Conservation (phyloP, 2,797 vertebrate species). For the Champsocephalus esox region DNA sequence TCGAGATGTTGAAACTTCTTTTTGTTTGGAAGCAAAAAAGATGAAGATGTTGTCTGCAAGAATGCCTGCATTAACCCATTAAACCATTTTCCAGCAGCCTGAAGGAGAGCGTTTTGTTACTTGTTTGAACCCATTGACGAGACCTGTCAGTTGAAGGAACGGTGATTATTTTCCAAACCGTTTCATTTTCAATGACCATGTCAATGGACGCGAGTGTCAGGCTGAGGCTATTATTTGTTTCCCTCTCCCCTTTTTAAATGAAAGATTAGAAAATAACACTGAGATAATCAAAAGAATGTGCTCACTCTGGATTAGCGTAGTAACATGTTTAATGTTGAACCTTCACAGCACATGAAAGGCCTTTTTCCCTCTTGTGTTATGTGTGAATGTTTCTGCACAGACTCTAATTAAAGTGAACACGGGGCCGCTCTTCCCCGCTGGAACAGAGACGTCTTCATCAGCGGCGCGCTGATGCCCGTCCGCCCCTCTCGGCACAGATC, state of each 20-base stretch:
- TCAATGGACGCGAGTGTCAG: slow-evolving; percentile 32
- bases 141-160: slow-evolving; percentile 13
- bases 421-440: slow-evolving; percentile 50
- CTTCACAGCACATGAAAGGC: slow-evolving; percentile 46
- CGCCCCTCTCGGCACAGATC: slow-evolving; percentile 64
- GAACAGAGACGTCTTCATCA: slow-evolving; percentile 70
- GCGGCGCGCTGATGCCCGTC: slow-evolving; percentile 66
- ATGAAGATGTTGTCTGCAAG: slow-evolving; percentile 81
- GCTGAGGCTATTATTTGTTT: neutral
- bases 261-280: slow-evolving; percentile 37
- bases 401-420: slow-evolving; percentile 75
- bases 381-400: slow-evolving; percentile 43
- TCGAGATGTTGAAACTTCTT: slow-evolving; percentile 75
- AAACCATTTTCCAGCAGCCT: slow-evolving; percentile 85
- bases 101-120: slow-evolving; percentile 20
- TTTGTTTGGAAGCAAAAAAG: slow-evolving; percentile 71
- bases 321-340: slow-evolving; percentile 40
- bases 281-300: slow-evolving; percentile 56
- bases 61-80: slow-evolving; percentile 87
- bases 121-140: slow-evolving; percentile 13
- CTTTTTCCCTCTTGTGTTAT: slow-evolving; percentile 39
- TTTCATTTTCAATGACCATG: slow-evolving; percentile 32
- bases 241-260: slow-evolving; percentile 4
- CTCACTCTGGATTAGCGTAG: slow-evolving; percentile 27
- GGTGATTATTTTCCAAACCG: slow-evolving; percentile 5